Percentiles rank a stretch among this genome's conserved stretches.
Evolutionary conservation across 2,888 invertebrate genomes (phyloP).

Genomic region (Maniola hyperantus): DNA sequence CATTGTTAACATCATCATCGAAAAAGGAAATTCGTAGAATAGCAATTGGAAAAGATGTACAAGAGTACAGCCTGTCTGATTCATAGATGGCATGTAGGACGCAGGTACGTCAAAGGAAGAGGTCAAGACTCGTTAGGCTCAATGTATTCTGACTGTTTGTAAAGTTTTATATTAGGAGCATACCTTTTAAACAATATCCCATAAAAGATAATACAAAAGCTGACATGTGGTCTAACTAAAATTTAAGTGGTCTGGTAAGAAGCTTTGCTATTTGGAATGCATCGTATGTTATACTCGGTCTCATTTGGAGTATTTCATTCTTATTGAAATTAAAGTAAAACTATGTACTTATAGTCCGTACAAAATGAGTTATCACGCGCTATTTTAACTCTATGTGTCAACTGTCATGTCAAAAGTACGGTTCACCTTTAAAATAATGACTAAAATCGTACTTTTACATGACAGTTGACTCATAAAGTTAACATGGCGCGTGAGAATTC

Average conservation of each 20-base stretch:
- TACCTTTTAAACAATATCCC: slow-evolving; percentile 66
- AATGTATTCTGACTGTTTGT: slow-evolving; percentile 56
- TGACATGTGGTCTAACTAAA: slow-evolving; percentile 63
- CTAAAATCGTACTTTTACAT: too few relatives aligned
- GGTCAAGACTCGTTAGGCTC: slow-evolving; percentile 69
- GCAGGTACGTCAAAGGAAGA: slow-evolving; percentile 49
- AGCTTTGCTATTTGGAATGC: slow-evolving; percentile 44
- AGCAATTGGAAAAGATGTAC: neutral
- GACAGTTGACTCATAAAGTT: too few relatives aligned
- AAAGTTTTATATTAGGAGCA: slow-evolving; percentile 61
- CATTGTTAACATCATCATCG: neutral
- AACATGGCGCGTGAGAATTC: too few relatives aligned
- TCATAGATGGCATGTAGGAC: slow-evolving; percentile 53
- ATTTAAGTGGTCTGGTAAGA: slow-evolving; percentile 52
- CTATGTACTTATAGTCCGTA: too few relatives aligned
- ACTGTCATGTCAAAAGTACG: too few relatives aligned
- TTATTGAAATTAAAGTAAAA: slow-evolving; percentile 38
- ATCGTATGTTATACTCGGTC: slow-evolving; percentile 41
- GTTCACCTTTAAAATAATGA: too few relatives aligned
- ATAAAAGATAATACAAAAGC: slow-evolving; percentile 57
- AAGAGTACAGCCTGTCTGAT: slow-evolving; percentile 46
- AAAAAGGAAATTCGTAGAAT: neutral
- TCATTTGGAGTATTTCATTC: slow-evolving; percentile 46
- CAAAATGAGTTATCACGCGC: too few relatives aligned
- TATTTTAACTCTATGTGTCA: too few relatives aligned